Evolutionary conservation across 2,113 vertebrate genomes (phyloP).

Genomic region (Promerops cafer): DNA sequence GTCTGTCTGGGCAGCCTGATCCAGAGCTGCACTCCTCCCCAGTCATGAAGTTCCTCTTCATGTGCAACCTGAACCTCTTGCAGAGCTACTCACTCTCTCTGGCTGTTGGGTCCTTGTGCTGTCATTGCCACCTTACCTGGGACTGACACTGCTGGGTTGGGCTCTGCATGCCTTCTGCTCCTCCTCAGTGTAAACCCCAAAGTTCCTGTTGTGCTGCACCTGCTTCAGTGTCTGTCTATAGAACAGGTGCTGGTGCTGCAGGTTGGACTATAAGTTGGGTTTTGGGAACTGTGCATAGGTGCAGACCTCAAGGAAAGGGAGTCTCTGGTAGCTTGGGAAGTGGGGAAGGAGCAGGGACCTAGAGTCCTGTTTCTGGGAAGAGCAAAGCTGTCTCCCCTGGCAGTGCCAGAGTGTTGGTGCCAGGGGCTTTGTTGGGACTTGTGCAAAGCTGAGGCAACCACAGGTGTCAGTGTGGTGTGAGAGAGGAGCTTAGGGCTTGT

Average conservation of each 20-base stretch:
- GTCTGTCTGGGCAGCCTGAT: neutral
- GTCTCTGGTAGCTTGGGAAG: neutral
- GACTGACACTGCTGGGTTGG: neutral
- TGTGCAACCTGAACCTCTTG: neutral
- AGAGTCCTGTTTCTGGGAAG: neutral
- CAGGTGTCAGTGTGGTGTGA: neutral
- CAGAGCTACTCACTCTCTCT: neutral
- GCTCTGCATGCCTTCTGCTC: neutral
- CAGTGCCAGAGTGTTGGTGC: neutral
- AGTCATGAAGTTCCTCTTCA: neutral
- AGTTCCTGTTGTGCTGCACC: neutral
- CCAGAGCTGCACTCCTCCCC: neutral
- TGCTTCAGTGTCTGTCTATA: neutral
- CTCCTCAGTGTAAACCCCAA: neutral
- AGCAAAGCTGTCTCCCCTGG: neutral
- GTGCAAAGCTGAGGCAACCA: slow-evolving; percentile 2
- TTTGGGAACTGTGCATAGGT: neutral
- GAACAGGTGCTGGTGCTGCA: neutral
- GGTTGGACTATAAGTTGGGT: neutral
- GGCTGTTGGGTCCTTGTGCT: neutral
- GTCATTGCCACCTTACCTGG: neutral
- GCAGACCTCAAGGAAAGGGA: neutral
- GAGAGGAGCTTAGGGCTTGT: neutral
- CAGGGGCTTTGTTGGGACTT: neutral
- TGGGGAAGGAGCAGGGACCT: neutral